These are phyloP conservation scores for Nesidiocoris tenuis DNA, from an alignment of 2,888 invertebrate species.

Conservation along the genomic window DNA sequence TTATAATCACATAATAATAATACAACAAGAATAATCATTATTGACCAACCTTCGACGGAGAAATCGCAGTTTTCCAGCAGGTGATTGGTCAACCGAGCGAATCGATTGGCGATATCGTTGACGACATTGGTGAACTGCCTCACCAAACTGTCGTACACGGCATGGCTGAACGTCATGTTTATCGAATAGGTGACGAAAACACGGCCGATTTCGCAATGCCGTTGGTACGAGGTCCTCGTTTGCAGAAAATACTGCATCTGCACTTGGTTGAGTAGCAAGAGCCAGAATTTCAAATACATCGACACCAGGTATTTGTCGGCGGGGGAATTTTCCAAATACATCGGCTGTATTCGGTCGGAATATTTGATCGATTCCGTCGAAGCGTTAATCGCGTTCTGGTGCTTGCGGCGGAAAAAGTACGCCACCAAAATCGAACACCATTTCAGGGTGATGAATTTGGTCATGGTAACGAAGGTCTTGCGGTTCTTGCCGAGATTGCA, in stretches of 20 bases:
- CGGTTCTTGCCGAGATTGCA: background rate
- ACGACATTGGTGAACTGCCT: slow-evolving; percentile 2
- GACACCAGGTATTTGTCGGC: background rate
- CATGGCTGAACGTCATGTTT: background rate
- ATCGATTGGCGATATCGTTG: background rate
- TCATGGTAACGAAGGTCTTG: background rate
- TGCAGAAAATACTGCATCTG: background rate
- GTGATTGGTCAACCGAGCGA: background rate
- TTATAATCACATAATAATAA: too few species aligned
- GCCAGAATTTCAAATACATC: background rate
- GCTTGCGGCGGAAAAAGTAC: background rate
- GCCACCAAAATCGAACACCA: background rate
- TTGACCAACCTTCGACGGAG: background rate
- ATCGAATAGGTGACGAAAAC: background rate
- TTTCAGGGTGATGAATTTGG: background rate
- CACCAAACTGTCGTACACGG: background rate
- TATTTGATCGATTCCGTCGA: background rate
- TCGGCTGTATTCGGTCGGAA: background rate
- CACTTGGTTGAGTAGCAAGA: background rate
- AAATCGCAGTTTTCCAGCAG: background rate
- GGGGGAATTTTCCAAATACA: background rate
- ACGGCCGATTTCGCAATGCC: background rate
- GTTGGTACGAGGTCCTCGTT: background rate
- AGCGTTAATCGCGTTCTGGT: background rate
- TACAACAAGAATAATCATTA: too few species aligned